These are phyloP conservation scores for Lycophotia porphyrea DNA, from an alignment of 2,888 invertebrate genomes.

Conservation along the genomic window DNA sequence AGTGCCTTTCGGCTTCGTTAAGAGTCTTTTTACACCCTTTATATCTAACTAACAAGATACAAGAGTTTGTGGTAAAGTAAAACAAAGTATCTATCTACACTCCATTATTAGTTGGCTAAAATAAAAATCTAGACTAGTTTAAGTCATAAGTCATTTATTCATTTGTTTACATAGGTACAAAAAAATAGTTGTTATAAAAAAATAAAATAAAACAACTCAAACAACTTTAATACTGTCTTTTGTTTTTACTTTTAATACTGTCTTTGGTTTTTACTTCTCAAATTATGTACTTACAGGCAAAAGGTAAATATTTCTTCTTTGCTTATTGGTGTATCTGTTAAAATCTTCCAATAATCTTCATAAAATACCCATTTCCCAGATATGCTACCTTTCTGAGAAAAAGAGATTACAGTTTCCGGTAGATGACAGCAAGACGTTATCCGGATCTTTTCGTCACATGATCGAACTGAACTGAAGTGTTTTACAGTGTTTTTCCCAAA, in stretches of 20 bases:
- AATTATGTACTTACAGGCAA: neutral
- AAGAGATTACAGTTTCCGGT: neutral
- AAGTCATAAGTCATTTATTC: too few relatives aligned
- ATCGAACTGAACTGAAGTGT: neutral
- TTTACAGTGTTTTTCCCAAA: neutral
- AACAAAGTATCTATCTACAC: neutral
- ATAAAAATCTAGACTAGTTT: too few relatives aligned
- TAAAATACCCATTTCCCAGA: neutral
- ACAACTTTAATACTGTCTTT: too few relatives aligned
- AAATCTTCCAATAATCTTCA: neutral
- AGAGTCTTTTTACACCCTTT: too few relatives aligned
- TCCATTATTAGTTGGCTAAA: too few relatives aligned
- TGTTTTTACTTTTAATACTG: too few relatives aligned
- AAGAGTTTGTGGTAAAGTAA: neutral
- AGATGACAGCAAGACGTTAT: constrained; percentile 19
- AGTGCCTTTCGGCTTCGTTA: too few relatives aligned
- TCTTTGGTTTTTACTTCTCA: too few relatives aligned
- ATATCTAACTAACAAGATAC: neutral
- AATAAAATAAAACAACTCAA: too few relatives aligned
- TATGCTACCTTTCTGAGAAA: neutral
- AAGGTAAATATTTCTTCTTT: neutral
- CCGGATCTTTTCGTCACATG: neutral
- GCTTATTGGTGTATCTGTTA: neutral
- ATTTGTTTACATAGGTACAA: too few relatives aligned
- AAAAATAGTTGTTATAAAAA: too few relatives aligned